Percentiles rank a stretch among this genome's conserved stretches.
Conservation (phyloP, 2,113 vertebrate genomes). For the Anhinga rufa region DNA sequence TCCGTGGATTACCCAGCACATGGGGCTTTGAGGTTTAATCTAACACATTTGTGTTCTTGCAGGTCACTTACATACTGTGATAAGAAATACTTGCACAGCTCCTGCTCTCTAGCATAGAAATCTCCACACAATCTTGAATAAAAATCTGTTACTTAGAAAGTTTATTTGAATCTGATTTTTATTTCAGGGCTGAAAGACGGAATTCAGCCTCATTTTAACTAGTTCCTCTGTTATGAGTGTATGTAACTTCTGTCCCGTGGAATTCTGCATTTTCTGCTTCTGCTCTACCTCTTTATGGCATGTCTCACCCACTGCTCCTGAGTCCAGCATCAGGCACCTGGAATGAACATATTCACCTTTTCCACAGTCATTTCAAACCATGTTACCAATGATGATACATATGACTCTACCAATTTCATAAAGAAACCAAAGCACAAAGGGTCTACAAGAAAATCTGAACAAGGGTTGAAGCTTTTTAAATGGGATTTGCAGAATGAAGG, state of each 20-base stretch:
- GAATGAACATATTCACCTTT: neutral
- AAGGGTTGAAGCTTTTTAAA: neutral
- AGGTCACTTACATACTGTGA: neutral
- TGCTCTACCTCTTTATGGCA: neutral
- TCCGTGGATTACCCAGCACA: neutral
- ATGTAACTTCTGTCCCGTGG: neutral
- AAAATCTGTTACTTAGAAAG: neutral
- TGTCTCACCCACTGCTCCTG: neutral
- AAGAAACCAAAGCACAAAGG: neutral
- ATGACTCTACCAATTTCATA: neutral
- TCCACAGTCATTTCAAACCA: neutral
- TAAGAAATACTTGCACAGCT: neutral
- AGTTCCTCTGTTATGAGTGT: neutral
- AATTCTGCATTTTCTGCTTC: neutral
- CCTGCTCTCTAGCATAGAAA: neutral
- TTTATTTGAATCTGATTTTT: neutral
- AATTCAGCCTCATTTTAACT: neutral
- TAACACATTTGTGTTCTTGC: neutral
- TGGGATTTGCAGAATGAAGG: neutral
- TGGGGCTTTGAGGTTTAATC: neutral
- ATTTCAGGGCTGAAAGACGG: neutral
- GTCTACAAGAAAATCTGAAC: neutral
- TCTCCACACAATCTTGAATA: neutral
- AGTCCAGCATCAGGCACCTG: neutral
- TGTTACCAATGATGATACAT: accelerated